Conservation (phyloP, 2,888 invertebrate genomes). For the Acrobeloides nanus region DNA sequence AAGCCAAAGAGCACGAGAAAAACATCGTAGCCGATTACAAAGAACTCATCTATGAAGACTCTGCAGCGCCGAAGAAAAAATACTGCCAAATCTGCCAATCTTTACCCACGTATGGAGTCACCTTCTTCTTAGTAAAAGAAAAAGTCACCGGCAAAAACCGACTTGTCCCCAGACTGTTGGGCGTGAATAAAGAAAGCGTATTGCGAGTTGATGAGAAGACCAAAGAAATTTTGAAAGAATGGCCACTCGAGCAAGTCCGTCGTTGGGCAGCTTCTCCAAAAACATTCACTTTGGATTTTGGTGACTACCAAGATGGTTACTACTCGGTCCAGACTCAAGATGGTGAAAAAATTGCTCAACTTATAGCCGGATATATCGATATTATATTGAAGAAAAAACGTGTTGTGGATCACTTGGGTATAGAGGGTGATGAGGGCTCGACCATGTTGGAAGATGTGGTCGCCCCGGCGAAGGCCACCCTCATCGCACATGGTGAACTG, state of each 20-base stretch:
- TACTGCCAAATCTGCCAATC: conserved; percentile 92
- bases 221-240: conserved; percentile 85
- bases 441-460: conserved; percentile 68
- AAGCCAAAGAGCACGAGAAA: conserved; percentile 90
- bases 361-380: conserved; percentile 94
- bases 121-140: conserved; percentile 90
- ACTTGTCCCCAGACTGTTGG: conserved; percentile 85
- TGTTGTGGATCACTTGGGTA: conserved; percentile 90
- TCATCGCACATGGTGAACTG: conserved; percentile 52
- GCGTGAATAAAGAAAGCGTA: conserved; percentile 98
- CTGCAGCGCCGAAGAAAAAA: conserved; percentile 70
- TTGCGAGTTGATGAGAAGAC: conserved; percentile 92
- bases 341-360: conserved; percentile 89
- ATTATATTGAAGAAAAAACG: conserved; percentile 95
- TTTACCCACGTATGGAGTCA: conserved; percentile 95
- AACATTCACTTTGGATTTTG: conserved; percentile 92
- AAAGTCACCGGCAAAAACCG: conserved; percentile 94
- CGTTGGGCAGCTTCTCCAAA: conserved; percentile 98
- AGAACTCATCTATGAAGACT: conserved; percentile 29
- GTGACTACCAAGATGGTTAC: conserved; percentile 95
- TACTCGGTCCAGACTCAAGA: conserved; percentile 88
- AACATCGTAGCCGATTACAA: conserved; percentile 66
- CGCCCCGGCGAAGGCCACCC: conserved; percentile 68
- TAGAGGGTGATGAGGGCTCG: conserved; percentile 88
- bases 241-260: conserved; percentile 83